Evolutionary conservation across 2,797 vertebrate genomes (phyloP), one percentile per base, ranked within the genome.

Genomic region (Pangasius mekongensis): DNA sequence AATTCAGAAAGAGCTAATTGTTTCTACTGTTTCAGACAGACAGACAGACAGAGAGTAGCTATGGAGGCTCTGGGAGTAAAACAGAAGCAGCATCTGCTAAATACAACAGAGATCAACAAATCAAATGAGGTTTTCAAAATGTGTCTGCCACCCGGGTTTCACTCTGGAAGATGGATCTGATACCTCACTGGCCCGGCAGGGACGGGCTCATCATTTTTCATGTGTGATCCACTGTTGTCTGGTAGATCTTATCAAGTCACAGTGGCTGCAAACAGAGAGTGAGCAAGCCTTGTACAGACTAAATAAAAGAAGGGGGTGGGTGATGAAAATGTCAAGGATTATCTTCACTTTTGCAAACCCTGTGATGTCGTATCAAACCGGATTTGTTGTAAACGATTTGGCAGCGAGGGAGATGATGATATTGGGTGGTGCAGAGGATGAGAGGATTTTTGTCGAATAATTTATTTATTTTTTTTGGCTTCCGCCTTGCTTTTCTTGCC

Each of bases 291-390:
- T 94, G 94, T 94, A 94, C 95, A 94, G 94, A 92, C 84, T 85
- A 92, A 94, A 93, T 90, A 93, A 89, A 93, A 95, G 90, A 89
- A 85, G 16, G 73, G 95, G 91, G 94, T 92, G 95, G 94, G 94
- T 89, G 94, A 96, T 96, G 95, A 94, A 95, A 95, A 94, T 92
- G 91, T 95, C 95, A 93, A 93, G 95, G 95, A 96, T 97, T 97
- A 97, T 95, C 94, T 94, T 93, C 95, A 95, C 91, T 91, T 84
- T 93, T 93, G 94, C 95, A 95, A 93, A 92, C 93, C 92, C 89
- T 94, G 94, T 95, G 95, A 95, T 95, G 94, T 92, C 93, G 94
- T 94, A 95, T 96, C 95, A 96, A 94, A 95, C 94, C 89, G 93
- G 96, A 96, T 96, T 96, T 96, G 90, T 81, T 92, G 91, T 91